These are phyloP conservation scores for Gadopsis marmoratus DNA, from an alignment of 2,797 vertebrate genomes.

Conservation along the genomic window DNA sequence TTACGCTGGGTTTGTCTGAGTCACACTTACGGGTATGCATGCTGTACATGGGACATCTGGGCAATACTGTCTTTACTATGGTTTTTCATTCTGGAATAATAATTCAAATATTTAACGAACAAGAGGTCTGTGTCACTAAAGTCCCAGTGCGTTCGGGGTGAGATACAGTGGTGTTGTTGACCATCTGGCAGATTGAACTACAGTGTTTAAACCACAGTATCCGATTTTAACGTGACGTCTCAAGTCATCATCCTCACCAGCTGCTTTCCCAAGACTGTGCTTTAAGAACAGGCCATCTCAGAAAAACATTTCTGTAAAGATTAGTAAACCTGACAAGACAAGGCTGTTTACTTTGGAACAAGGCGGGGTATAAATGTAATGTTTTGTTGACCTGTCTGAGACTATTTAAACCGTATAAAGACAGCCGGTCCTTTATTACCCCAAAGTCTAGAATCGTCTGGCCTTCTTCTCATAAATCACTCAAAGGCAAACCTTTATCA, in stretches of 20 bases:
- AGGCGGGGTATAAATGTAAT: constrained; percentile 33
- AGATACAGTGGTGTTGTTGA: background rate
- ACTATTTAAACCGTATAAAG: constrained; percentile 45
- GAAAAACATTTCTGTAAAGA: constrained; percentile 57
- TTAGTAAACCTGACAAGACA: constrained; percentile 52
- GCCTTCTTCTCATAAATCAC: constrained; percentile 57
- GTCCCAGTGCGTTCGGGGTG: background rate
- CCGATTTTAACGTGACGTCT: constrained; percentile 15
- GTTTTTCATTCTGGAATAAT: background rate
- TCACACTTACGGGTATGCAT: constrained; percentile 8
- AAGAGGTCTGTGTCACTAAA: background rate
- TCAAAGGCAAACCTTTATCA: constrained; percentile 35
- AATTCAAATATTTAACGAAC: background rate
- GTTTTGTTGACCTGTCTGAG: constrained; percentile 61
- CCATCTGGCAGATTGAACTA: background rate
- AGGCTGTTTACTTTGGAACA: constrained; percentile 64
- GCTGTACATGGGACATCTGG: background rate
- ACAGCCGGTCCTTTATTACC: constrained; percentile 25
- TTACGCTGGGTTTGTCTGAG: constrained; percentile 30
- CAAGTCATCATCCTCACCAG: constrained; percentile 9
- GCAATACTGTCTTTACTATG: background rate
- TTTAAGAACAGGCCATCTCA: constrained; percentile 25
- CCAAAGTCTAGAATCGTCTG: constrained; percentile 35
- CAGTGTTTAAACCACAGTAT: background rate
- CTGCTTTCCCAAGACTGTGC: constrained; percentile 46